These are phyloP conservation scores for Pantelozetes paolii DNA, from an alignment of 2,888 invertebrate species.

Conservation along the genomic window DNA sequence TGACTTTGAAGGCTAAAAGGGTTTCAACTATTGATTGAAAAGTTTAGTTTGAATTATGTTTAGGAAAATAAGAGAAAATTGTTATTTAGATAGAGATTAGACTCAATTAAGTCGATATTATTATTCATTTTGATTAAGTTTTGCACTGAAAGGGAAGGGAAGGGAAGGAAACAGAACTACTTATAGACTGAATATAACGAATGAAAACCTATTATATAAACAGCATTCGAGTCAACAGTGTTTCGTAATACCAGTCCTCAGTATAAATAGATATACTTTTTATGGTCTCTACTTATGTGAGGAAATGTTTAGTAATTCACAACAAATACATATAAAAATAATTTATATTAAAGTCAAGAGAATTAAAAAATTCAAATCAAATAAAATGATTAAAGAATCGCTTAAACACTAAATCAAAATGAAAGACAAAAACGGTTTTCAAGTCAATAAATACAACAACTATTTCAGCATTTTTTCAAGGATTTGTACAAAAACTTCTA, in stretches of 20 bases:
- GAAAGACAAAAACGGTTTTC: no score
- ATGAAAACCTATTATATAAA: background rate
- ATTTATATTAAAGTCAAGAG: background rate
- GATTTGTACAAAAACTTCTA: no score
- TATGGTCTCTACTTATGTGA: background rate
- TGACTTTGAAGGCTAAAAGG: no score
- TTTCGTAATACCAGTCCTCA: background rate
- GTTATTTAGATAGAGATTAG: background rate
- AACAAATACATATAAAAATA: background rate
- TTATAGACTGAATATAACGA: background rate
- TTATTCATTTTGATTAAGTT: constrained; percentile 2
- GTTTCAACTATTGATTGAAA: background rate
- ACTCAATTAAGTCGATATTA: background rate
- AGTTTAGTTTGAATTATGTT: background rate
- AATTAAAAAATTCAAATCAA: background rate
- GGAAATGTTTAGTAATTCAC: background rate
- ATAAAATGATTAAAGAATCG: background rate
- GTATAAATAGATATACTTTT: background rate
- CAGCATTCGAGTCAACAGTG: background rate
- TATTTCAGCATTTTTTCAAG: no score
- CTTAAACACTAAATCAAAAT: background rate
- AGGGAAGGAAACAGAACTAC: background rate
- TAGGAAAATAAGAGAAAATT: background rate
- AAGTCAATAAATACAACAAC: no score
- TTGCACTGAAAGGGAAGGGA: background rate